These are phyloP conservation scores for Nyctereutes procyonoides DNA, from an alignment of 2,113 vertebrate species.

Conservation along the genomic window DNA sequence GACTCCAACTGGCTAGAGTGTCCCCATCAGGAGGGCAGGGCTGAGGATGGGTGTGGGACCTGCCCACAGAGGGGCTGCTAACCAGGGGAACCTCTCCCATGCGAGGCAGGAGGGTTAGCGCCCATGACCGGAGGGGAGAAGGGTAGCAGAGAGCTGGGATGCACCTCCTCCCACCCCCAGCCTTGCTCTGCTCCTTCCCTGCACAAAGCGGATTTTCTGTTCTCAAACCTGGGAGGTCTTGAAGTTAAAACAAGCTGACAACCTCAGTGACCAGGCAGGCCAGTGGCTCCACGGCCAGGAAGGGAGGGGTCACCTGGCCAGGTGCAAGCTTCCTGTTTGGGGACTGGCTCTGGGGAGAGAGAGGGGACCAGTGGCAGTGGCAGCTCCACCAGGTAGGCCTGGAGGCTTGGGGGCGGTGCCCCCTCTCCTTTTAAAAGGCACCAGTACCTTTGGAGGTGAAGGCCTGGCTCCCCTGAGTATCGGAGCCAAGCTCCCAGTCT, in stretches of 20 bases:
- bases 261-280: neutral
- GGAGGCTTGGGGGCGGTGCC: too few relatives aligned
- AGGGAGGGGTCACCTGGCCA: neutral
- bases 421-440: neutral
- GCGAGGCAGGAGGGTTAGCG: neutral
- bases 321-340: neutral
- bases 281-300: neutral
- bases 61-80: rapidly evolving
- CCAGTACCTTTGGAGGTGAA: neutral
- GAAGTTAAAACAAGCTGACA: neutral
- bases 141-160: rapidly evolving
- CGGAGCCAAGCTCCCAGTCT: neutral
- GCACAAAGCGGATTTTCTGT: neutral
- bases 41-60: neutral
- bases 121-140: neutral
- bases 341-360: neutral
- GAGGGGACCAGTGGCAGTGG: rapidly evolving
- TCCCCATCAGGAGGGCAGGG: neutral
- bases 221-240: neutral
- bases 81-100: too few relatives aligned
- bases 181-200: neutral
- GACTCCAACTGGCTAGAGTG: neutral
- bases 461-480: neutral
- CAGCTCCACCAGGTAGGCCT: neutral
- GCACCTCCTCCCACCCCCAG: neutral